These are phyloP conservation scores for Lamprologus lemairii DNA, from an alignment of 2,113 vertebrate genomes.

Conservation along the genomic window DNA sequence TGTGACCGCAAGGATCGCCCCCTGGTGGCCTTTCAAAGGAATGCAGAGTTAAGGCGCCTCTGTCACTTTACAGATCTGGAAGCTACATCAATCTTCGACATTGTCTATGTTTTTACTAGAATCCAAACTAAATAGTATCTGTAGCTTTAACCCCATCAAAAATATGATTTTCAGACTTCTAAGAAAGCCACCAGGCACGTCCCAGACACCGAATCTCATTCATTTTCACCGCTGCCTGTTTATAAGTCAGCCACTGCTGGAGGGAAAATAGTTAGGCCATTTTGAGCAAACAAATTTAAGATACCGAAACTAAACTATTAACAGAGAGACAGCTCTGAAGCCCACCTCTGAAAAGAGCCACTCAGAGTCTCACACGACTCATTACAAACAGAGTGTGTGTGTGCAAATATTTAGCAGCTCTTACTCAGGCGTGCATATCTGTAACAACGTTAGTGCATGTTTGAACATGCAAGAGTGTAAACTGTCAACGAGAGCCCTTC, in stretches of 20 bases:
- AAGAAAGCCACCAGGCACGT: background rate
- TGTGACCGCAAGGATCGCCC: accelerated
- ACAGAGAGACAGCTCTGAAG: background rate
- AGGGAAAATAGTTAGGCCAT: background rate
- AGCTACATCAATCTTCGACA: background rate
- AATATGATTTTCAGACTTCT: background rate
- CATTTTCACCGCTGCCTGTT: background rate
- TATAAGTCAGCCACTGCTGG: background rate
- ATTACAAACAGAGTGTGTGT: background rate
- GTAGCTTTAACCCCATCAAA: background rate
- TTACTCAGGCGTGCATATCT: background rate
- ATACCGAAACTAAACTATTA: background rate
- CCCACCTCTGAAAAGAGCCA: background rate
- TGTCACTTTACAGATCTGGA: background rate
- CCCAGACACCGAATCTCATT: background rate
- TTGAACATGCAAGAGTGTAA: background rate
- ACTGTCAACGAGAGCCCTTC: accelerated
- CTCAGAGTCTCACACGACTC: background rate
- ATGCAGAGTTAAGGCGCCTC: background rate
- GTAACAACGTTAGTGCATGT: background rate
- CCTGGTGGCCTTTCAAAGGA: background rate
- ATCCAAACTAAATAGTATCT: background rate
- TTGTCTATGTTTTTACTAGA: background rate
- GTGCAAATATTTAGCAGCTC: background rate
- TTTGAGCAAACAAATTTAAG: background rate